Evolutionary conservation across 2,888 invertebrate genomes (phyloP).

Genomic region (Copidosoma aretas): DNA sequence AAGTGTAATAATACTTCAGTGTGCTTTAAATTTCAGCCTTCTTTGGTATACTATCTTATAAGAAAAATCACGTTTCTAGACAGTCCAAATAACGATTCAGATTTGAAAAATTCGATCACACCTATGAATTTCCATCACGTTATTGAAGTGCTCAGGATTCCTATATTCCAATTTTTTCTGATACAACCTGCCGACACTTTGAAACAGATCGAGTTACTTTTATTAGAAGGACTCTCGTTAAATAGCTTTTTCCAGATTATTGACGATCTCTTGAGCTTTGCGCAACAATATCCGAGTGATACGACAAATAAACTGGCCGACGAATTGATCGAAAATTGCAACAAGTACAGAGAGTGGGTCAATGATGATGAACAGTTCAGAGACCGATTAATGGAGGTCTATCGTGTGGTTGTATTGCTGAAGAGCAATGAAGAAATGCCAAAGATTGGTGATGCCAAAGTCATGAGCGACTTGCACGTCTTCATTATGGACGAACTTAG

Average conservation of each 20-base stretch:
- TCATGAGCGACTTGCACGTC: not conserved
- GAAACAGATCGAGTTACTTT: conserved; percentile 42
- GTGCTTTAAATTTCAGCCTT: not conserved
- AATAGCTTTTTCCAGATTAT: conserved; percentile 50
- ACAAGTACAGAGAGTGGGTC: conserved; percentile 41
- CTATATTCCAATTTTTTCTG: conserved; percentile 52
- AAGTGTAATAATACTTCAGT: not conserved
- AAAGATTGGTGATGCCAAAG: not conserved
- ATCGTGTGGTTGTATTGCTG: conserved; percentile 48
- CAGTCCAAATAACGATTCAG: too few relatives aligned
- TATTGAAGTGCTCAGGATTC: conserved; percentile 51
- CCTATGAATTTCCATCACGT: conserved; percentile 46
- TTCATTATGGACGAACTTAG: conserved; percentile 53
- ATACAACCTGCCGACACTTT: conserved; percentile 47
- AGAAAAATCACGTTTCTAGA: not conserved
- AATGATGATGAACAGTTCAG: conserved; percentile 46
- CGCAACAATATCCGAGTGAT: conserved; percentile 46
- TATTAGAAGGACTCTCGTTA: conserved; percentile 41
- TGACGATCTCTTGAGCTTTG: conserved; percentile 52
- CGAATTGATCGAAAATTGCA: conserved; percentile 47
- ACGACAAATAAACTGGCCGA: conserved; percentile 42
- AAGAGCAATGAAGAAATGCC: conserved; percentile 37
- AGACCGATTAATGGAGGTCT: conserved; percentile 52
- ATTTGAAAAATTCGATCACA: not conserved
- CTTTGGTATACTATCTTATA: not conserved